phyloP scores from a whole-genome alignment of 1,140 invertebrate species.

The Zaprionus lachaisei region DNA sequence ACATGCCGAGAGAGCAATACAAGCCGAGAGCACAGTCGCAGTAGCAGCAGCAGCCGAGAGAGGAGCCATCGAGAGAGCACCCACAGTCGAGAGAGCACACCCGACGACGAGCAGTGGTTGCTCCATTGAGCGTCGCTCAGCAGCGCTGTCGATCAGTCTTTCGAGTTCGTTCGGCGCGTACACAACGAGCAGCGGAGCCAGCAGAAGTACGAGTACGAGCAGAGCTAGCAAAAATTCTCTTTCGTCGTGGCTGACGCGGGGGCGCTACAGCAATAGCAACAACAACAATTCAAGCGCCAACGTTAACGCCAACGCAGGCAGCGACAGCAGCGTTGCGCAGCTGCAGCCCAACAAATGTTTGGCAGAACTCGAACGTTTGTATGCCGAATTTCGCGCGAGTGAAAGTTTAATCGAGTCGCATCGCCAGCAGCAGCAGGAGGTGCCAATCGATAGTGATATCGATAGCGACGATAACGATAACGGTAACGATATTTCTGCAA shows the following conservation, averaged over 20 bases:
- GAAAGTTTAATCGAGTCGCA: constrained; percentile 76
- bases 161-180: constrained; percentile 67
- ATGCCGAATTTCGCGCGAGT: constrained; percentile 84
- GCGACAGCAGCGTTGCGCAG: constrained; percentile 29
- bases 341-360: constrained; percentile 82
- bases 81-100: constrained; percentile 5
- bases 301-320: constrained; percentile 2
- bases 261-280: constrained; percentile 28
- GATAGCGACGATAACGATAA: constrained; percentile 47
- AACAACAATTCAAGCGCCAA: constrained; percentile 12
- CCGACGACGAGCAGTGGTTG: constrained; percentile 10
- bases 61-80: constrained; percentile 11
- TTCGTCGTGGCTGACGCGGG: constrained; percentile 41
- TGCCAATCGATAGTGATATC: constrained; percentile 5
- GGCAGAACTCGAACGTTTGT: constrained; percentile 81
- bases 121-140: constrained; percentile 24
- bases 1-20: neutral
- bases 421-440: constrained; percentile 22
- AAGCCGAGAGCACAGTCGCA: neutral
- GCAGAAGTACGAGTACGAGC: neutral
- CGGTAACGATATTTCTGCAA: constrained; percentile 51
- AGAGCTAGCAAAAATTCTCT: constrained; percentile 14
- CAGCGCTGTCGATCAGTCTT: constrained; percentile 73
- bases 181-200: constrained; percentile 30
- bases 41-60: constrained; percentile 29